These are phyloP conservation scores for Pachypanchax playfairii DNA, from an alignment of 2,113 vertebrate genomes.

Conservation along the genomic window DNA sequence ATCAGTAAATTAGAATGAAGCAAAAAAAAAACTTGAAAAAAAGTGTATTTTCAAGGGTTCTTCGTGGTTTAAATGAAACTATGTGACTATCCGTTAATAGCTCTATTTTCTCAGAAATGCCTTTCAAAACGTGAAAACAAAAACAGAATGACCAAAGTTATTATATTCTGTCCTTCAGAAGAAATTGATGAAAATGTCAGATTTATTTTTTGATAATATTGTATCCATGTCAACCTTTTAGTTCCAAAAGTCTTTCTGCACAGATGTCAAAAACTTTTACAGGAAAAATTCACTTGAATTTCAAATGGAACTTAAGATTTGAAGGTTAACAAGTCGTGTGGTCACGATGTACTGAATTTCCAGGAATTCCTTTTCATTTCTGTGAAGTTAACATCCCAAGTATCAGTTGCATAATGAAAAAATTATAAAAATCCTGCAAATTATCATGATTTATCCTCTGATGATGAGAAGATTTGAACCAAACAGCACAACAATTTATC, in stretches of 20 bases:
- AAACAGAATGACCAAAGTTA: not conserved
- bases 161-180: not conserved
- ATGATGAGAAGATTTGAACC: too few relatives aligned
- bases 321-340: not conserved
- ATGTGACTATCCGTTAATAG: not conserved
- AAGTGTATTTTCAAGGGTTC: not conserved
- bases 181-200: not conserved
- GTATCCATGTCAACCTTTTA: too few relatives aligned
- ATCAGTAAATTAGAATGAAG: not conserved
- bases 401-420: too few relatives aligned
- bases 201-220: too few relatives aligned
- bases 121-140: not conserved
- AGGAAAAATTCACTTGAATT: not conserved
- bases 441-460: too few relatives aligned
- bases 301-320: not conserved
- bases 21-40: not conserved
- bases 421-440: too few relatives aligned
- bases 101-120: not conserved
- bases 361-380: not conserved
- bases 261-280: not conserved
- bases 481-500: constrained; percentile 5
- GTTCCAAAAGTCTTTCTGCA: too few relatives aligned
- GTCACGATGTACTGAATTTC: not conserved
- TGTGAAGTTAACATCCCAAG: not conserved
- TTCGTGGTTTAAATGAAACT: not conserved